A percentile compares a stretch with the other conserved stretches of the same genome.
Conservation (phyloP, 2,113 vertebrate genomes). For the Thunnus thynnus region DNA sequence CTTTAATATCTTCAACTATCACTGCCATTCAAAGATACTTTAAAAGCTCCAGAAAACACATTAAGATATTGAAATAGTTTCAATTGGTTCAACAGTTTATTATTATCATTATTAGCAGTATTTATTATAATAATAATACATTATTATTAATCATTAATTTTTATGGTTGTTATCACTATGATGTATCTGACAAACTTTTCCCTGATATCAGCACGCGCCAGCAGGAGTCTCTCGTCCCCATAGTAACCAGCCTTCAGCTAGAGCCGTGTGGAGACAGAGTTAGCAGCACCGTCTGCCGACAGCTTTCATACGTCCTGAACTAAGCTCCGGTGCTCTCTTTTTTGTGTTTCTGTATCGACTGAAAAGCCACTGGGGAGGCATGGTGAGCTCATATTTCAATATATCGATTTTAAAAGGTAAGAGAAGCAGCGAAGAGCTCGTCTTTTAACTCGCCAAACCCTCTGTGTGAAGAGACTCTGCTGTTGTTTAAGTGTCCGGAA, state of each 20-base stretch:
- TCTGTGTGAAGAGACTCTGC: constrained; percentile 34
- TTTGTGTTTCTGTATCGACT: background rate
- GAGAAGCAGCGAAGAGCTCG: background rate
- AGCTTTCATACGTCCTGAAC: background rate
- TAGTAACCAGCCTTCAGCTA: constrained; percentile 62
- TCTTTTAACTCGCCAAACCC: constrained; percentile 9
- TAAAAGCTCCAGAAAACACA: too few species aligned
- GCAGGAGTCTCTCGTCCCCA: constrained; percentile 81
- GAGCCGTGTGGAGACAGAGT: constrained; percentile 36
- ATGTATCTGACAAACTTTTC: background rate
- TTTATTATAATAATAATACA: too few species aligned
- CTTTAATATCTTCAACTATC: background rate
- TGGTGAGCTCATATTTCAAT: background rate
- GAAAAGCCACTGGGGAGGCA: background rate
- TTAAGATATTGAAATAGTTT: too few species aligned
- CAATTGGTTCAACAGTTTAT: background rate
- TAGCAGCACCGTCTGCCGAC: constrained; percentile 11
- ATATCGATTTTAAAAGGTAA: background rate
- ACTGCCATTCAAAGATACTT: background rate
- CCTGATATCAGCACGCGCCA: constrained; percentile 63
- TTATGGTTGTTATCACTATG: background rate
- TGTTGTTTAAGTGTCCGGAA: constrained; percentile 76
- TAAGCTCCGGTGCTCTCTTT: background rate
- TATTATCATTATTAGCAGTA: background rate
- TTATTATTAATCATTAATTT: too few species aligned